Conservation (phyloP, 2,888 invertebrate genomes). For the Orchesellides sinensis region DNA sequence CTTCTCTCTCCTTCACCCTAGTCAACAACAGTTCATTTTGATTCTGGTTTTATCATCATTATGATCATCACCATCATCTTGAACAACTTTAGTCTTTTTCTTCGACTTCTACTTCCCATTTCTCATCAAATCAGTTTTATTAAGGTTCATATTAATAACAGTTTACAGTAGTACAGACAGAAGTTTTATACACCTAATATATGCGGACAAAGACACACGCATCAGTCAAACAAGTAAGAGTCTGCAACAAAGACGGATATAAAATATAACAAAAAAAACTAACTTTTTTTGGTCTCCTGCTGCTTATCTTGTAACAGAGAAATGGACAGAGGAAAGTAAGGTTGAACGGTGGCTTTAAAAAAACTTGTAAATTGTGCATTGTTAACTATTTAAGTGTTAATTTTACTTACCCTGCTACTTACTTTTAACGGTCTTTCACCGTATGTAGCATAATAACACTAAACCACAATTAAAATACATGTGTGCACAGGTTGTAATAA, state of each 20-base stretch:
- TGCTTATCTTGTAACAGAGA: background rate
- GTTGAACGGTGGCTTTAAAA: constrained; percentile 7
- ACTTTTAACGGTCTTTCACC: constrained; percentile 33
- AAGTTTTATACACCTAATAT: background rate
- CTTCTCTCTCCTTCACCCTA: background rate
- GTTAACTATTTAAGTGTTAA: constrained; percentile 44
- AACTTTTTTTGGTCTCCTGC: constrained; percentile 2
- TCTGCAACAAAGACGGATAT: constrained; percentile 21
- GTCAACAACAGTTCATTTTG: constrained; percentile 44
- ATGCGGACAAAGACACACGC: constrained; percentile 28
- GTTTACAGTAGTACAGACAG: constrained; percentile 18
- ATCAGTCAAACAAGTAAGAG: constrained; percentile 38
- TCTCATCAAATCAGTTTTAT: constrained; percentile 39
- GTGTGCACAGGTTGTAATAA: too few relatives aligned
- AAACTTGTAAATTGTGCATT: constrained; percentile 16
- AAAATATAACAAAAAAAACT: constrained; percentile 14
- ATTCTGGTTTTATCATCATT: constrained; percentile 48
- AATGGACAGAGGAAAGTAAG: constrained; percentile 6
- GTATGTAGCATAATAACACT: too few relatives aligned
- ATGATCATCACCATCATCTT: constrained; percentile 16
- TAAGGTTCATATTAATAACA: constrained; percentile 47
- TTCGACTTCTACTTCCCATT: constrained; percentile 1
- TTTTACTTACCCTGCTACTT: constrained; percentile 28
- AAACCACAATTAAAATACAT: too few relatives aligned
- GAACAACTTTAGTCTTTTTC: background rate